These are phyloP conservation scores for Drosophila meridionalis DNA, from an alignment of 2,888 invertebrate species.

Conservation along the genomic window DNA sequence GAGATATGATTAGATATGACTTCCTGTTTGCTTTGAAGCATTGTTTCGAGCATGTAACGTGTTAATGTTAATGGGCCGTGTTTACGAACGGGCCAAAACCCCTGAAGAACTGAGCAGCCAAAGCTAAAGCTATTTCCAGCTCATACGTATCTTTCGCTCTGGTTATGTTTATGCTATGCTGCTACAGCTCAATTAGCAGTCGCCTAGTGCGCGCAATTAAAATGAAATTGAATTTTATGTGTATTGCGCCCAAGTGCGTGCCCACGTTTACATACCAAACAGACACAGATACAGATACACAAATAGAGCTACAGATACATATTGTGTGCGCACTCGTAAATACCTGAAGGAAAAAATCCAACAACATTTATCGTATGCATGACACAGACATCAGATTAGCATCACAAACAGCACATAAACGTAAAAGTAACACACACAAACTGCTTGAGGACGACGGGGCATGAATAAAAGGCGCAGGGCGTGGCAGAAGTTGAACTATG, in stretches of 20 bases:
- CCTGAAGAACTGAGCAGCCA: background rate
- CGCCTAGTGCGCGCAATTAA: slow-evolving; percentile 72
- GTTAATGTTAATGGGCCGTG: slow-evolving; percentile 62
- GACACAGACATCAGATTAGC: slow-evolving; percentile 78
- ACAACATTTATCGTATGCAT: slow-evolving; percentile 76
- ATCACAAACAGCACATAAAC: slow-evolving; percentile 80
- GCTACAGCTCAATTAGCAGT: slow-evolving; percentile 73
- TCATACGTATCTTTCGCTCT: slow-evolving; percentile 18
- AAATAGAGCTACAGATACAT: slow-evolving; percentile 17
- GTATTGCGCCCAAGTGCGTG: slow-evolving; percentile 65
- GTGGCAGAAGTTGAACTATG: slow-evolving; percentile 59
- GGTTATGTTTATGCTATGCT: slow-evolving; percentile 34
- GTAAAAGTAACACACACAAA: slow-evolving; percentile 74
- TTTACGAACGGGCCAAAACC: slow-evolving; percentile 55
- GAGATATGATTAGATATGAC: slow-evolving; percentile 74
- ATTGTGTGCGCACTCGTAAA: slow-evolving; percentile 39
- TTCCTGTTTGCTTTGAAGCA: slow-evolving; percentile 68
- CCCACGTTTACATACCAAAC: slow-evolving; percentile 47
- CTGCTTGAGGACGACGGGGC: slow-evolving; percentile 31
- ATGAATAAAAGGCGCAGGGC: slow-evolving; percentile 32
- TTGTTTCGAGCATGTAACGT: slow-evolving; percentile 54
- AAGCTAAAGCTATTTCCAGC: slow-evolving; percentile 37
- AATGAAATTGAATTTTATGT: slow-evolving; percentile 77
- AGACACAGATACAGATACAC: slow-evolving; percentile 14
- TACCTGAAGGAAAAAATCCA: slow-evolving; percentile 37